Evolutionary conservation across 2,888 invertebrate genomes (phyloP), one percentile per base, ranked within the genome.

Genomic region (Eupithecia dodoneata): DNA sequence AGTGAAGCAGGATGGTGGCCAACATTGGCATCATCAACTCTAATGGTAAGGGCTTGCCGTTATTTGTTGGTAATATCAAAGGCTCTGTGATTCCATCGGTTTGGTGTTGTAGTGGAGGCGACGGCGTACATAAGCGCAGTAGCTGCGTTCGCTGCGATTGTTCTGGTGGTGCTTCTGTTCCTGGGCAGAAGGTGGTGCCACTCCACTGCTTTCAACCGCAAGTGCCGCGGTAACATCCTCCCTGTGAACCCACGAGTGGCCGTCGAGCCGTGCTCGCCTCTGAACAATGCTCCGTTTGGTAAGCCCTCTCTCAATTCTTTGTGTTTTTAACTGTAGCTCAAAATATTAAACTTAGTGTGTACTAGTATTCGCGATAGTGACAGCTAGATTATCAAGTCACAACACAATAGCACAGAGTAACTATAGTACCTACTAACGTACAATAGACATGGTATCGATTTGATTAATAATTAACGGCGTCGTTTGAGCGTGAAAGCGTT

Each of bases 51-150:
- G 18, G 4, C 4, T 47, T 70, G 10, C n/a, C 9, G 15, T 9
- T 18, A 44, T 10, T 7, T 10, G 15, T 18, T 44, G 2, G 18
- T n/a, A 44, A 13, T 13, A 13, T 69, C 15, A 7, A 69, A 69
- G 9, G 45, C 9, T n/a, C 1, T 0, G 3, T 42, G 0, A 70
- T 47, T 13, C 12, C 47, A 69, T 69, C 44, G 12, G 69, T 49
- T 45, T 83, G 72, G 52, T 79, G 79, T 80, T 80, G 95, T 97
- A 92, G 96, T 97, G 92, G 98, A 98, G 96, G 97, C 98, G 86
- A 97, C 98, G 86, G 98, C 98, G 89, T 97, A 98, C 90, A 96
- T 99, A 90, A 98, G 98, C 87, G 98, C 97, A 81, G 97, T 98
- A 86, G 97, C 97, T 81, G 98, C 97, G 81, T 97, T 98, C 89